A percentile compares a stretch with the other conserved stretches of the same genome.
Conservation (phyloP, 2,888 invertebrate genomes). For the Drosophila heteroneura region DNA sequence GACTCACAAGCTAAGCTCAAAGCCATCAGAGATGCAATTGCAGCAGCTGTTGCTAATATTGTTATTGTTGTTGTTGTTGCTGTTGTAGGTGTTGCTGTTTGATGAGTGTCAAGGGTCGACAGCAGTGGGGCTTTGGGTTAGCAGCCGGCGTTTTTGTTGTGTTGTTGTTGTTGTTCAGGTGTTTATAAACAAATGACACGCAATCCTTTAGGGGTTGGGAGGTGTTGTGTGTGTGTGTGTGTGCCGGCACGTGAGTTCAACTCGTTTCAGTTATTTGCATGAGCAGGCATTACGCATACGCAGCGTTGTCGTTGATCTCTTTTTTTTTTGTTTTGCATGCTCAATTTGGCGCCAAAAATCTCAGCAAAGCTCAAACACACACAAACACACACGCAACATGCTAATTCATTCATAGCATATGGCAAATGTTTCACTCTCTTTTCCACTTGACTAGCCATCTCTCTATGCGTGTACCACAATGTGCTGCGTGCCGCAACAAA, state of each 20-base stretch:
- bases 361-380: conserved; percentile 33
- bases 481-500: conserved; percentile 64
- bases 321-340: conserved; percentile 51
- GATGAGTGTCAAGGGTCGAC: conserved; percentile 60
- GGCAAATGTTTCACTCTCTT: conserved; percentile 28
- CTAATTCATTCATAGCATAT: conserved; percentile 63
- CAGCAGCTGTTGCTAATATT: conserved; percentile 32
- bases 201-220: conserved; percentile 71
- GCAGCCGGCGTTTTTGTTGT: conserved; percentile 29
- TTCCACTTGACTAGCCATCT: conserved; percentile 20
- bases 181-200: conserved; percentile 84
- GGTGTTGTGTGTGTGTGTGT: conserved; percentile 35
- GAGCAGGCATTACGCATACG: conserved; percentile 71
- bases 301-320: conserved; percentile 65
- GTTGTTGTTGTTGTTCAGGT: conserved; percentile 54
- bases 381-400: conserved; percentile 33
- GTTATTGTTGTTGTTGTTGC: neutral
- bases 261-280: conserved; percentile 52
- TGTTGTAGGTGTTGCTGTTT: conserved; percentile 21
- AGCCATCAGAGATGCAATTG: conserved; percentile 31
- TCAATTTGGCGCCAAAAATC: conserved; percentile 77
- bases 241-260: conserved; percentile 43
- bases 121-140: conserved; percentile 62
- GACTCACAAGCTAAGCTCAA: conserved; percentile 1
- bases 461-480: conserved; percentile 72